These are phyloP conservation scores for Caenorhabditis sp. DNA, from an alignment of 2,888 invertebrate genomes.

Conservation along the genomic window DNA sequence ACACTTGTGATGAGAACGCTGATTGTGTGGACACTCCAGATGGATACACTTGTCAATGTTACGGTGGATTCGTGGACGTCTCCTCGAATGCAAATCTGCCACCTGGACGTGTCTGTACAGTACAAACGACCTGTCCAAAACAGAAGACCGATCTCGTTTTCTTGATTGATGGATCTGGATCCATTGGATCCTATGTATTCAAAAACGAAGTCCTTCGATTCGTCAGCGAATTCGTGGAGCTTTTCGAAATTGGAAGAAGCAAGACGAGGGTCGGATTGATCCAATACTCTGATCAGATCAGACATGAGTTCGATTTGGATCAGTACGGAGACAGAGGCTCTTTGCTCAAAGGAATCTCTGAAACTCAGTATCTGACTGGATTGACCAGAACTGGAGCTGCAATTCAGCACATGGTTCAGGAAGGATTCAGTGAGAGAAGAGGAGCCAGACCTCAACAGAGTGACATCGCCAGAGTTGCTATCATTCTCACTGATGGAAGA, in stretches of 20 bases:
- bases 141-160: conserved; percentile 83
- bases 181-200: conserved; percentile 83
- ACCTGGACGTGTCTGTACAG: conserved; percentile 83
- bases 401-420: conserved; percentile 83
- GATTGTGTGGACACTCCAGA: conserved; percentile 83
- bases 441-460: conserved; percentile 78
- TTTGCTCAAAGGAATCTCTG: conserved; percentile 65
- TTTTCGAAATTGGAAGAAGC: conserved; percentile 83
- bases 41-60: conserved; percentile 83
- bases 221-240: conserved; percentile 82
- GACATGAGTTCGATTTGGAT: conserved; percentile 83
- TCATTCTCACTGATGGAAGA: conserved; percentile 84
- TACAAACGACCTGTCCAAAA: conserved; percentile 80
- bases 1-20: conserved; percentile 83
- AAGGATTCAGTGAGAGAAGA: conserved; percentile 82
- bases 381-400: conserved; percentile 83
- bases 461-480: conserved; percentile 80
- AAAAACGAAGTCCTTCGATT: conserved; percentile 82
- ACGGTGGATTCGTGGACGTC: conserved; percentile 83
- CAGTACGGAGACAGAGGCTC: conserved; percentile 67
- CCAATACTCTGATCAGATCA: conserved; percentile 83
- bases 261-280: conserved; percentile 83
- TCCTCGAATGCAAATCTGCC: conserved; percentile 81
- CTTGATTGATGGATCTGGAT: conserved; percentile 83
- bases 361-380: conserved; percentile 79